Base-by-base conservation (phyloP, 2,888 invertebrate species). In the Coleophora flavipennella region DNA sequence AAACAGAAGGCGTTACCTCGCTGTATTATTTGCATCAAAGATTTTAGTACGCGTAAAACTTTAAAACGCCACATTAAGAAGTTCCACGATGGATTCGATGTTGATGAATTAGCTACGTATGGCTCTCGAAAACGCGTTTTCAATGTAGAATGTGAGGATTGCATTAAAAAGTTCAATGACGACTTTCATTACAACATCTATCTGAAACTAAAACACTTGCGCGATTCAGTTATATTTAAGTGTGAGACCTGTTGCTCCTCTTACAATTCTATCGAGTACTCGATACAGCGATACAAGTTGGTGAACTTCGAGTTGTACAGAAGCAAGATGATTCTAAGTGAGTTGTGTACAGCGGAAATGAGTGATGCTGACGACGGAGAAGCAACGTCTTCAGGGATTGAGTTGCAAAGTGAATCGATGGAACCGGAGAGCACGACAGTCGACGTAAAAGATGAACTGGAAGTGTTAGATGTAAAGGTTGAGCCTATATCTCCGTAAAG, bases 31-130 rank as follows among this genome's bases (percentile, higher is more conserved):
- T 81, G 80, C 14, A 66, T 63, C 40, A 81, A 80, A 43, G 73
- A 80, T 34, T 81, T 81, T n/a, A 78, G 80, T 35, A 68, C 78
- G 0, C 49, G 70, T 0, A 80, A 80, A 43, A 78, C 80, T 0
- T 31, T 81, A 8, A 76, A 72, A 34, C 57, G 79, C 0, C 80
- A 81, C 33, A 75, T 80, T 0, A 76, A 73, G 42, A 78, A 71
- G 31, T 81, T 81, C 36, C 80, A 81, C 20, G 43, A 47, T 0
- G 73, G 67, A 1, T 80, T 78, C 25, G 63, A 78, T 8, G 57
- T 62, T 0, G 74, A 80, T 0, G 77, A 76, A 1, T 33, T 81
- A 0, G 70, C 70, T 0, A 68, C 52, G 0, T 76, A 60, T 20
- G 76, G 76, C 0, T 59, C 66, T 0, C 48, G 50, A 3, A 51